These are phyloP conservation scores for Dasyprocta punctata DNA, from an alignment of 2,113 vertebrate genomes.

Conservation along the genomic window DNA sequence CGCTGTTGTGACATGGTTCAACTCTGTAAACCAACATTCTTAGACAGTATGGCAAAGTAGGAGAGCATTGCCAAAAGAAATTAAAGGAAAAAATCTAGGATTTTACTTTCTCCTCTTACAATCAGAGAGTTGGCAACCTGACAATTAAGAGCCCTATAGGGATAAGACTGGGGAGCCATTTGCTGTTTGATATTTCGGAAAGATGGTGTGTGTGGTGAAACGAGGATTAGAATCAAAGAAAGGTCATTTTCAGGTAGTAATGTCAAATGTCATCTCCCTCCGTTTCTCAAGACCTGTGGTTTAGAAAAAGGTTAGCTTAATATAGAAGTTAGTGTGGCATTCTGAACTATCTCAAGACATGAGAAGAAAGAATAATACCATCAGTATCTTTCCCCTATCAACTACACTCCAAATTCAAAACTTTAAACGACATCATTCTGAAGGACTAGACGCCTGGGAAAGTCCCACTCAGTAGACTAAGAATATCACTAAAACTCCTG, in stretches of 20 bases:
- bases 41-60: neutral
- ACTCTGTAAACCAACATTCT: conserved; percentile 25
- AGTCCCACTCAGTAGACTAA: conserved; percentile 51
- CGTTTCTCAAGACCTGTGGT: conserved; percentile 70
- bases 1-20: conserved; percentile 18
- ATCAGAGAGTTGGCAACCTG: neutral
- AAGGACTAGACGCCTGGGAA: conserved; percentile 54
- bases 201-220: neutral
- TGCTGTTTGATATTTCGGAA: conserved; percentile 36
- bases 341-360: conserved; percentile 55
- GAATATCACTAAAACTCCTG: neutral
- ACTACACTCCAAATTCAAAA: conserved; percentile 29
- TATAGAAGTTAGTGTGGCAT: conserved; percentile 62
- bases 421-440: conserved; percentile 1
- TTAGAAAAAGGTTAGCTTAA: conserved; percentile 79
- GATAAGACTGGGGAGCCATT: neutral
- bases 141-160: neutral
- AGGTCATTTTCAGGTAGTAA: conserved; percentile 68
- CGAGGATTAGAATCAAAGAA: conserved; percentile 69
- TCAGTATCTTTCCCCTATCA: neutral
- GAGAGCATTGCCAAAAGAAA: neutral
- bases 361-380: conserved; percentile 26
- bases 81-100: neutral
- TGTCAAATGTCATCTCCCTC: conserved; percentile 74
- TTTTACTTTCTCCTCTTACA: neutral